Conservation (phyloP, 2,888 invertebrate genomes). For the Epiblema foenella region DNA sequence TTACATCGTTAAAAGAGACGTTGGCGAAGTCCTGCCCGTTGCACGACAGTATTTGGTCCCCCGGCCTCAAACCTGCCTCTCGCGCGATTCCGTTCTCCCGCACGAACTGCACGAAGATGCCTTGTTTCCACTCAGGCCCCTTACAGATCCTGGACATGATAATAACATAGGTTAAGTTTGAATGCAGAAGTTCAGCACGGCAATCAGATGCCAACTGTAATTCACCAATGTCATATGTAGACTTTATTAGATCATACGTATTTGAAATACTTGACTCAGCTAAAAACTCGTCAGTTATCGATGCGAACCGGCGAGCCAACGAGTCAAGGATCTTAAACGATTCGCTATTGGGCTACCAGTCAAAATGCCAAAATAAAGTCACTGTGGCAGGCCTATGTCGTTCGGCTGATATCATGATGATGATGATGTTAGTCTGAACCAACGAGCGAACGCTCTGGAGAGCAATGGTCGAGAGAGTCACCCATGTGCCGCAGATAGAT, state of each 20-base stretch:
- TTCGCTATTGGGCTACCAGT: too few species aligned
- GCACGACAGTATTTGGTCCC: slow-evolving; percentile 96
- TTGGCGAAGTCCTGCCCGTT: slow-evolving; percentile 92
- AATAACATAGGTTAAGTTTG: not conserved
- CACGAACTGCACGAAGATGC: slow-evolving; percentile 95
- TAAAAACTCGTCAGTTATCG: not conserved
- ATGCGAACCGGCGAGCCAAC: not conserved
- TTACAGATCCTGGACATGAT: slow-evolving; percentile 88
- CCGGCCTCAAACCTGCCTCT: slow-evolving; percentile 94
- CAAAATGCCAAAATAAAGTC: not conserved
- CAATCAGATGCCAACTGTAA: too few species aligned
- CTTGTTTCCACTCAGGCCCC: slow-evolving; percentile 94
- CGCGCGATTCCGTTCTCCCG: slow-evolving; percentile 95
- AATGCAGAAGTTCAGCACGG: not conserved
- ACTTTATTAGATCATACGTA: too few species aligned
- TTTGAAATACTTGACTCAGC: too few species aligned
- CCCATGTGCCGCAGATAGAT: too few species aligned
- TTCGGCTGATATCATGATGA: too few species aligned
- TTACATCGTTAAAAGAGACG: slow-evolving; percentile 92
- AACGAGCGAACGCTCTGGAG: too few species aligned
- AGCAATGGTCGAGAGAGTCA: too few species aligned
- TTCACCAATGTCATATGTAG: too few species aligned
- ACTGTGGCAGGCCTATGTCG: too few species aligned
- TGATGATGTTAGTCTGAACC: too few species aligned
- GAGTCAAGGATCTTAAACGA: not conserved